Evolutionary conservation across 2,113 vertebrate genomes (phyloP).

Genomic region (Mesocricetus auratus): DNA sequence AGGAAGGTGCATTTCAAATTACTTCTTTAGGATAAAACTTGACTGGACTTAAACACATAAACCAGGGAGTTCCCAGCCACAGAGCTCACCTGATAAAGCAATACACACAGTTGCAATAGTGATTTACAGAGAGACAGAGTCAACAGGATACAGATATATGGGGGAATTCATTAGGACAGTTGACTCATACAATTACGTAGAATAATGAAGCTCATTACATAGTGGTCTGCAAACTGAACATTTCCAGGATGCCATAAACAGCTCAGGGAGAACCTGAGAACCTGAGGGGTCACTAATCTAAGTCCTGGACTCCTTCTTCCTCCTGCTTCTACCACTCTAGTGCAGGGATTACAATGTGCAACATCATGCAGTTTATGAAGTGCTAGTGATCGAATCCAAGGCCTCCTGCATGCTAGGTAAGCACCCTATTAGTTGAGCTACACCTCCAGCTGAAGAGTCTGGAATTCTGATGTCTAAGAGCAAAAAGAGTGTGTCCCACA

Average conservation of each 20-base stretch:
- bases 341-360: background rate
- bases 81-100: background rate
- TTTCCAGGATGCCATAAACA: background rate
- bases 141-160: background rate
- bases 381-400: background rate
- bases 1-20: background rate
- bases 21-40: constrained; percentile 9
- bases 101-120: background rate
- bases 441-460: background rate
- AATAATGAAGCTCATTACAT: background rate
- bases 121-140: background rate
- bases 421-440: background rate
- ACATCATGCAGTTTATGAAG: background rate
- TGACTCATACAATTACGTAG: background rate
- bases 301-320: background rate
- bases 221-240: background rate
- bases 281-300: background rate
- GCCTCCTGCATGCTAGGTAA: background rate
- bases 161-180: background rate
- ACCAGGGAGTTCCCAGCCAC: background rate
- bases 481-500: background rate
- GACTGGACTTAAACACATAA: background rate
- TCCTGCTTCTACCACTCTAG: background rate
- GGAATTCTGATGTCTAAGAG: background rate
- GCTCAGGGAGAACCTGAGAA: background rate